Evolutionary conservation across 2,888 invertebrate genomes (phyloP).

Genomic region (Hypsopygia costalis): DNA sequence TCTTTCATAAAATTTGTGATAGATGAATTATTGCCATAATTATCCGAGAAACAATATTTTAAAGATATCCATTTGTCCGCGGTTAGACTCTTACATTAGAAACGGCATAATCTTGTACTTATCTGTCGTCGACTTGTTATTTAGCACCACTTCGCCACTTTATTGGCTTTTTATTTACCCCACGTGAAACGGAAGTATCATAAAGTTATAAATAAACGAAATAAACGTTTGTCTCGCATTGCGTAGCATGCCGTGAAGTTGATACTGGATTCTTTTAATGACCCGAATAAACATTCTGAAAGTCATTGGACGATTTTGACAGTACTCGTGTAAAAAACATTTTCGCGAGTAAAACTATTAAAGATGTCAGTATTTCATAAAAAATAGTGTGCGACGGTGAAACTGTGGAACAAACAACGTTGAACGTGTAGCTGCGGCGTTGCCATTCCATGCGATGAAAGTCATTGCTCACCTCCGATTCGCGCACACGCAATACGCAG

Average conservation of each 20-base stretch:
- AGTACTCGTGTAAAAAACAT: constrained; percentile 2
- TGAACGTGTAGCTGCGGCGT: constrained; percentile 44
- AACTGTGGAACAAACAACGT: constrained; percentile 29
- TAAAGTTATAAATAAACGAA: constrained; percentile 30
- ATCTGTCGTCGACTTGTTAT: background rate
- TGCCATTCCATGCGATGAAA: constrained; percentile 74
- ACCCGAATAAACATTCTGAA: constrained; percentile 38
- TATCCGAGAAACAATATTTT: background rate
- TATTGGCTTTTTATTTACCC: background rate
- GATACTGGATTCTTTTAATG: constrained; percentile 31
- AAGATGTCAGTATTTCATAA: constrained; percentile 16
- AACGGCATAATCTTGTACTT: background rate
- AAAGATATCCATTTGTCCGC: too few species aligned
- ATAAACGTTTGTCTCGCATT: constrained; percentile 38
- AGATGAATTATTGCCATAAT: background rate
- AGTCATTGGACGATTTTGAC: constrained; percentile 21
- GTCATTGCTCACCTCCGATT: constrained; percentile 52
- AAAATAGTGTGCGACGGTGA: constrained; percentile 36
- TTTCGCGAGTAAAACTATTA: constrained; percentile 9
- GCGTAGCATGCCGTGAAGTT: constrained; percentile 41
- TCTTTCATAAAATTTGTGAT: background rate
- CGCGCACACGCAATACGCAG: constrained; percentile 32
- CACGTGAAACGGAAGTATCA: constrained; percentile 14
- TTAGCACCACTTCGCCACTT: background rate
- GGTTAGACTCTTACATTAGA: too few species aligned